A percentile compares a stretch with the other conserved stretches of the same genome.
Evolutionary conservation across 30 jellyfish, hydroid and myxozoan species (phyloP).

Genomic region (Calvadosia cruxmelitensis): DNA sequence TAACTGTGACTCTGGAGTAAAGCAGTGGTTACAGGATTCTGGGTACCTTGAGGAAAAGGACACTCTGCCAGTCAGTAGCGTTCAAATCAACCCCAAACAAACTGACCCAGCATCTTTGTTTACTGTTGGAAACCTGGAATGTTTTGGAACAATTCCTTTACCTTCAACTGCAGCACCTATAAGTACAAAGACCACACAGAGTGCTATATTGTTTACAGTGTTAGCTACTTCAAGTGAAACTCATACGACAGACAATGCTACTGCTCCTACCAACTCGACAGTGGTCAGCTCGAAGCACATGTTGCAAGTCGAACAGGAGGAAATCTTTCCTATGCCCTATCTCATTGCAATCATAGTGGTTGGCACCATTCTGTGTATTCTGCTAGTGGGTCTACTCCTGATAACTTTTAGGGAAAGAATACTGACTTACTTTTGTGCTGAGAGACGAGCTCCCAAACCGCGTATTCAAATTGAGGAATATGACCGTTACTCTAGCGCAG

Average conservation of each 20-base stretch:
- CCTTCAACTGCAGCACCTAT: conserved; percentile 71
- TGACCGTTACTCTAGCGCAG: conserved; percentile 86
- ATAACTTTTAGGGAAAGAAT: conserved; percentile 64
- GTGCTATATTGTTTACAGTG: conserved; percentile 8
- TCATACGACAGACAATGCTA: neutral
- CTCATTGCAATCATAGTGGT: conserved; percentile 70
- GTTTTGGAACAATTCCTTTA: conserved; percentile 69
- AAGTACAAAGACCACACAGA: conserved; percentile 5
- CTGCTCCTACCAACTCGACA: neutral
- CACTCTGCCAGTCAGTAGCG: conserved; percentile 68
- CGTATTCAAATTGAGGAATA: conserved; percentile 90
- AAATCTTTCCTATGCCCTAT: conserved; percentile 81
- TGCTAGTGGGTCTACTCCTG: conserved; percentile 61
- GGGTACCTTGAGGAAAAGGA: conserved; percentile 73
- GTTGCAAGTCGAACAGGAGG: conserved; percentile 35
- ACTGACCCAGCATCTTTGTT: conserved; percentile 52
- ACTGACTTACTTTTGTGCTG: conserved; percentile 38
- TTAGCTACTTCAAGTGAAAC: neutral
- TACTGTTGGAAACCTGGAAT: conserved; percentile 74
- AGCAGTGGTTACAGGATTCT: conserved; percentile 67
- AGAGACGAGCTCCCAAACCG: conserved; percentile 61
- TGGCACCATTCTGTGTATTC: conserved; percentile 75
- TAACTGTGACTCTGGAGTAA: conserved; percentile 87
- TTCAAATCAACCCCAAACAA: conserved; percentile 55
- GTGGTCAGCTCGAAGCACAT: neutral